Percentiles rank a stretch among this genome's conserved stretches.
phyloP scores from a whole-genome alignment of 2,888 invertebrate species.

The Pterostichus madidus region DNA sequence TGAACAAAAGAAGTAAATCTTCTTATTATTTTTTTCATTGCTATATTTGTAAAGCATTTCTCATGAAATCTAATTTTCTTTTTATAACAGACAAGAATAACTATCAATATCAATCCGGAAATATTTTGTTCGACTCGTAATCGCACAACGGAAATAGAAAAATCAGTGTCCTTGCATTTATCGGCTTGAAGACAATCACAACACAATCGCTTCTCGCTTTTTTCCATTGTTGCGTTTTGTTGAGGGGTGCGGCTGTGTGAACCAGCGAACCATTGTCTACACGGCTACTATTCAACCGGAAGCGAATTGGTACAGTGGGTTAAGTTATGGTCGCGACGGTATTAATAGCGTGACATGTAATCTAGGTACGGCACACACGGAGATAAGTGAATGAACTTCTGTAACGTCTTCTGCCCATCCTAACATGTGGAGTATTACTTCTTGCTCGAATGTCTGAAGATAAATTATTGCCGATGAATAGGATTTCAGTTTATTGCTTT shows the following conservation, averaged over 20 bases:
- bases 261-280: slow-evolving; percentile 44
- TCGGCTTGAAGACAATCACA: slow-evolving; percentile 17
- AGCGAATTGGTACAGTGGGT: slow-evolving; percentile 49
- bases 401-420: slow-evolving; percentile 1
- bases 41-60: not conserved
- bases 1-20: slow-evolving; percentile 11
- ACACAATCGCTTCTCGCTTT: not conserved
- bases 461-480: slow-evolving; percentile 16
- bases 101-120: not conserved
- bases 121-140: not conserved
- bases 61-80: too few relatives aligned
- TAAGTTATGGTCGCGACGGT: slow-evolving; percentile 57
- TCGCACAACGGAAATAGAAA: slow-evolving; percentile 12
- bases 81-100: not conserved
- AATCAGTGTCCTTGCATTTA: slow-evolving; percentile 39
- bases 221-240: not conserved
- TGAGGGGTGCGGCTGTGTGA: slow-evolving; percentile 26
- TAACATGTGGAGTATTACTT: slow-evolving; percentile 2
- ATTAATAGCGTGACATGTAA: slow-evolving; percentile 50
- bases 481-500: slow-evolving; percentile 21
- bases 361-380: slow-evolving; percentile 47
- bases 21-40: not conserved
- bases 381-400: slow-evolving; percentile 50
- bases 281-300: slow-evolving; percentile 34
- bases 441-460: not conserved